Percentiles rank a stretch among this genome's conserved stretches.
Conservation (phyloP, 2,797 vertebrate genomes). For the Mycteria americana region DNA sequence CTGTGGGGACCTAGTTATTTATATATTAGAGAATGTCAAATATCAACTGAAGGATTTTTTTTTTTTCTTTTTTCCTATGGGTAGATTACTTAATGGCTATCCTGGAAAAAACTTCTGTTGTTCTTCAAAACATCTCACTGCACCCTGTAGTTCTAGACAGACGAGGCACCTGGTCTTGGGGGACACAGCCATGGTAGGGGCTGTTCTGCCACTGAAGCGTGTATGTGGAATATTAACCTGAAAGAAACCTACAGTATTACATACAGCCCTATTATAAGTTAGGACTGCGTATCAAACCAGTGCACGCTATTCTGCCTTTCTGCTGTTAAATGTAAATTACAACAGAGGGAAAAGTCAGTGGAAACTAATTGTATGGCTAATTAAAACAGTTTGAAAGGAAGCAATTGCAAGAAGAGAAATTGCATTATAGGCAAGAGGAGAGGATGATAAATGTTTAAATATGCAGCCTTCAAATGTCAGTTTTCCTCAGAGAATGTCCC, state of each 20-base stretch:
- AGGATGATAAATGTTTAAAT: conserved; percentile 58
- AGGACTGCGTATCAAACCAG: not conserved
- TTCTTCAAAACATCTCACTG: not conserved
- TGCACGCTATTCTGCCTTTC: not conserved
- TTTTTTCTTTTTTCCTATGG: fast-evolving
- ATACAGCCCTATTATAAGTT: not conserved
- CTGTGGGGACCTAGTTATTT: not conserved
- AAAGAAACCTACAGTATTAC: not conserved
- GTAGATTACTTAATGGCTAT: not conserved
- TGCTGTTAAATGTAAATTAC: conserved; percentile 40
- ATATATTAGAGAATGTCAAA: not conserved
- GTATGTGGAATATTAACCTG: not conserved
- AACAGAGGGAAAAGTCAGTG: conserved; percentile 40
- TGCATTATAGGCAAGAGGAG: conserved; percentile 23
- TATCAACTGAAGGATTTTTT: not conserved
- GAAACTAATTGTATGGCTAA: conserved; percentile 60
- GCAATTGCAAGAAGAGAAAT: conserved; percentile 44
- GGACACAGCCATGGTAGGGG: fast-evolving
- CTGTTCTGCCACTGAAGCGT: not conserved
- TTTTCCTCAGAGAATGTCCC: conserved; percentile 52
- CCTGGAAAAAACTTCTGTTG: not conserved
- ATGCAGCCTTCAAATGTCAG: conserved; percentile 53
- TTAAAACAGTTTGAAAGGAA: conserved; percentile 56
- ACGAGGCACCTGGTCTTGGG: not conserved
- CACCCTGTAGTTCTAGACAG: not conserved